Base-by-base conservation (phyloP, 1,140 invertebrate species). In the Drosophila neocordata region DNA sequence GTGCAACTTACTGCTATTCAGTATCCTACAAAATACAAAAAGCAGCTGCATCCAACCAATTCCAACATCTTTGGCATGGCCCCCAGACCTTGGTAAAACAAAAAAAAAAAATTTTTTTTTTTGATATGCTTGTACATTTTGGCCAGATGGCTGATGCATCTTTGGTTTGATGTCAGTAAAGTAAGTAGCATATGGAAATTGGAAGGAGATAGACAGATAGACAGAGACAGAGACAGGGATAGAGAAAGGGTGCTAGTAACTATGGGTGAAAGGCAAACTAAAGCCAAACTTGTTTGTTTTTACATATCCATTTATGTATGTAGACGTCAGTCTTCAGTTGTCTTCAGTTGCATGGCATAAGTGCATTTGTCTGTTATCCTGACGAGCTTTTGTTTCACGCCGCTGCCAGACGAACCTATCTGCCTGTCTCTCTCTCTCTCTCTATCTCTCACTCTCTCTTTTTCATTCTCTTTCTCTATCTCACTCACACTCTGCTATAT, bases 311-410 rank as follows among this genome's bases (percentile, higher is more conserved):
- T 31, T 6, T 31, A 61, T 63, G 72, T 62, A 48, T 48, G 15
- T 48, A 48, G 41, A 48, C 41, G 41, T 48, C 41, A 63, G 72
- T 69, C 65, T 75, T 68, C 65, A 68, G 73, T 66, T 38, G 56
- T 60, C 69, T 69, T 38, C 37, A 48, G 37, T 35, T 34, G 70
- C 69, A 74, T 81, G 87, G 78, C 83, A 87, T 79, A 87, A 87
- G 82, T 87, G 83, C 78, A 87, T 87, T 87, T 87, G 83, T 78
- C 78, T 87, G 78, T 79, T 78, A 87, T 76, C 65, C 65, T 74
- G 68, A 53, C 63, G 58, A 67, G 70, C 74, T 68, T 72, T 80
- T 81, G 76, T 69, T 69, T 69, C 65, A 71, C 41, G 38, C 58
- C 41, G 18, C 15, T 48, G 15, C 15, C 15, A 48, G 41, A 48